Base-by-base conservation (phyloP, 2,888 invertebrate genomes). In the Conchocele bisecta region DNA sequence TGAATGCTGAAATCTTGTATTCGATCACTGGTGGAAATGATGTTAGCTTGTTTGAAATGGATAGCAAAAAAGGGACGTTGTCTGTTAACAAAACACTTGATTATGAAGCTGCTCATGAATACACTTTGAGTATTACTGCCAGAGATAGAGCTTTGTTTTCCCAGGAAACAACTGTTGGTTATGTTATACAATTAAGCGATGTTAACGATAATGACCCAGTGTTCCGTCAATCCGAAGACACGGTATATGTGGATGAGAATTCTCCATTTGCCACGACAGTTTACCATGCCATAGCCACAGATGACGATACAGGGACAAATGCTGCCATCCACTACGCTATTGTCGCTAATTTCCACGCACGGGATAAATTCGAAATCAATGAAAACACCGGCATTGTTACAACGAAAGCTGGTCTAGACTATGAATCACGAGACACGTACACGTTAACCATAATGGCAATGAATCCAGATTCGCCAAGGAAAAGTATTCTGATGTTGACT, bases 1-100 rank as follows among this genome's bases (percentile, higher is more conserved):
- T 97, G 0, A 98, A 98, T 89, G 98, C 98, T 5, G 95, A 96
- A 92, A 93, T 98, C 0, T 92, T 95, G 11, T 98, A 97, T 90
- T 65, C 58, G 28, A 86, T 88, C 20, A 69, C 79, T 2, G 72
- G 60, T 11, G 97, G 97, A 17, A 96, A 97, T 88, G 94, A 95
- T 74, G 93, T 94, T 3, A 94, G 94, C 82, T 94, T 95, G 83
- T 98, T 98, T 89, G 92, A 93, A 51, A 95, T 98, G 9, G 94
- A 97, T 89, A 91, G 95, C 0, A 92, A 93, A 20, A 94, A 94
- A 0, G 98, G 98, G 0, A 94, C 94, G 0, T 94, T 98, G 0
- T 95, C 94, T 33, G 96, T 97, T 74, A 92, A 94, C 48, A 94
- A 95, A 80, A 93, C 95, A 1, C 92, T 98, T 29, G 98, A 98